These are phyloP conservation scores for Myxocyprinus asiaticus DNA, from an alignment of 2,113 vertebrate genomes.

Conservation along the genomic window DNA sequence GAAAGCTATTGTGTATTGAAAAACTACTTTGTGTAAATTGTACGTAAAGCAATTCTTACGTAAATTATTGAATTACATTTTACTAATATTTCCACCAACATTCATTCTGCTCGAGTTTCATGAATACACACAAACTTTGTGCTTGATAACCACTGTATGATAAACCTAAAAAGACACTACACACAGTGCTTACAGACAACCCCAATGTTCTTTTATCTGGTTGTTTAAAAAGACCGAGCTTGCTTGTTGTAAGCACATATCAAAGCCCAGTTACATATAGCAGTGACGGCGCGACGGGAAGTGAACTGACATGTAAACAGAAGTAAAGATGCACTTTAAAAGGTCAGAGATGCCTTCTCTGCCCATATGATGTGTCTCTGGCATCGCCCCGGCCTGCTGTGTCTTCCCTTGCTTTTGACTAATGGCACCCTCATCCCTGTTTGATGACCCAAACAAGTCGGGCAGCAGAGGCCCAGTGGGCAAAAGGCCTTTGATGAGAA, in stretches of 20 bases:
- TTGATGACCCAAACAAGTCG: conserved; percentile 61
- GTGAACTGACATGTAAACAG: conserved; percentile 72
- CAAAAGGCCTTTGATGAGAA: conserved; percentile 71
- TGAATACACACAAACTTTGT: too few species aligned
- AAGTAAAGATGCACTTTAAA: conserved; percentile 66
- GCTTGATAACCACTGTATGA: too few species aligned
- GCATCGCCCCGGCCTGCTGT: conserved; percentile 40
- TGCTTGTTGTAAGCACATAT: conserved; percentile 11
- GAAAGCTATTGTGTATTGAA: too few species aligned
- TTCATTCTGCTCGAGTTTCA: too few species aligned
- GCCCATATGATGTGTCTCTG: not conserved
- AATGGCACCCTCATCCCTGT: conserved; percentile 53
- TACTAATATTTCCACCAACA: too few species aligned
- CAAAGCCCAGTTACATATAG: not conserved
- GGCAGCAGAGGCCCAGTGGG: conserved; percentile 53
- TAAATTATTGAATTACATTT: too few species aligned
- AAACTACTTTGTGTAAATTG: too few species aligned
- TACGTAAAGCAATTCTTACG: too few species aligned
- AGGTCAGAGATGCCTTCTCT: conserved; percentile 57
- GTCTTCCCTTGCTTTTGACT: conserved; percentile 52
- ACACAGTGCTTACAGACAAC: not conserved
- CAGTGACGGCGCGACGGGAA: conserved; percentile 71
- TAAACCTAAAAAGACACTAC: not conserved
- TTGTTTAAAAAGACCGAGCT: not conserved
- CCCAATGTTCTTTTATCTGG: too few species aligned